Base-by-base conservation (phyloP, 2,888 invertebrate species). In the Deroplatys truncata region DNA sequence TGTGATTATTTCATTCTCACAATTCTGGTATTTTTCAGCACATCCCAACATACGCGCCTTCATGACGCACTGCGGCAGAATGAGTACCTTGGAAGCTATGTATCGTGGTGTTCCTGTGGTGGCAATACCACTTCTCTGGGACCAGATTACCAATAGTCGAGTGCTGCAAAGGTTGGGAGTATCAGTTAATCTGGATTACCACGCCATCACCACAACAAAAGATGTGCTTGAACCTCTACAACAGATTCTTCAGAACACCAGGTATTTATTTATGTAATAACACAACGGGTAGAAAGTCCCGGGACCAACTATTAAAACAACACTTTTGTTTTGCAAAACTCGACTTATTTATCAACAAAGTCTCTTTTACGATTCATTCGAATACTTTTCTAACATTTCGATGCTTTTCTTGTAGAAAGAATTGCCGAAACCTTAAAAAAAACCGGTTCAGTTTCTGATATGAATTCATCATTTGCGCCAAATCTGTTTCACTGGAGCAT, bases 91-190 rank as follows among this genome's bases (percentile, higher is more conserved):
- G 0, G 94, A 94, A 91, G 93, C 94, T 0, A 92, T 94, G 87
- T 94, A 94, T 86, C 93, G 94, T 90, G 94, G 94, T n/a, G 93
- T 93, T 28, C 94, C 94, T 0, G 91, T 94, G 20, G 91, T 95
- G n/a, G 94, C 94, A 90, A 94, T 95, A 83, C 95, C 95, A 0
- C 92, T 95, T 82, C 94, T 94, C 91, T 94, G 94, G 20, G 94
- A 95, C 91, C 94, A 94, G 91, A 85, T 88, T 28, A 87, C 91
- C 90, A 93, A 94, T 91, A 92, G 93, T n/a, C 91, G 92, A 28
- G 91, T 92, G 4, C 92, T 92, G 5, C 89, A 91, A 4, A 90
- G 90, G 2, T 88, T 91, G 28, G 94, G 94, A 0, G 92, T 92
- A 43, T 94, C 93, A 0, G 87, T 93, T 20, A 93, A 84, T 10